Conservation (phyloP, 2,113 vertebrate genomes). For the Bagarius yarrelli region DNA sequence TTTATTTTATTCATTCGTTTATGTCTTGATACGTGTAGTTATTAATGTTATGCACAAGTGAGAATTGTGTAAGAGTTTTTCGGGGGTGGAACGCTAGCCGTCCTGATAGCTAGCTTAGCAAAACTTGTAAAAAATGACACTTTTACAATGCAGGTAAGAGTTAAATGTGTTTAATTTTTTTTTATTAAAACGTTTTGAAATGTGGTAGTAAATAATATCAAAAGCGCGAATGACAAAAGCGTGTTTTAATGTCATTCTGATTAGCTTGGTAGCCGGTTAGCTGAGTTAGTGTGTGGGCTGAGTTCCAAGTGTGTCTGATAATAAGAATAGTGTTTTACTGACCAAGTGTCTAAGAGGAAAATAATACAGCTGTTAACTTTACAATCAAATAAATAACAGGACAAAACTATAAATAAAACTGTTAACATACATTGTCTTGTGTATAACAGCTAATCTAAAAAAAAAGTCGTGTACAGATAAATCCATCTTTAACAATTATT, state of each 20-base stretch:
- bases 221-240: not conserved
- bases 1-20: not conserved
- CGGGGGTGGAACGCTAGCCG: conserved; percentile 24
- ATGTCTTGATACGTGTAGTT: not conserved
- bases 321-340: not conserved
- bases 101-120: conserved; percentile 21
- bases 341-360: not conserved
- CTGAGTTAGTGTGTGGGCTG: not conserved
- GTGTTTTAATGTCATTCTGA: not conserved
- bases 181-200: not conserved
- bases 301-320: not conserved
- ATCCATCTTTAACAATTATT: not conserved
- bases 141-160: conserved; percentile 68
- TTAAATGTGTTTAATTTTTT: not conserved
- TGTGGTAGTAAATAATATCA: not conserved
- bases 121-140: conserved; percentile 63
- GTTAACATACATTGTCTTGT: not conserved
- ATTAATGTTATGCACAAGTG: conserved; percentile 8
- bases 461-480: not conserved
- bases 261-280: conserved; percentile 7
- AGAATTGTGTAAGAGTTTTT: not conserved
- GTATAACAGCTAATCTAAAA: not conserved
- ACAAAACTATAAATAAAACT: not conserved
- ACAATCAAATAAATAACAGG: not conserved
- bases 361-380: not conserved